Evolutionary conservation across 1,140 invertebrate species (phyloP).

Genomic region (Eubasilissa regina): DNA sequence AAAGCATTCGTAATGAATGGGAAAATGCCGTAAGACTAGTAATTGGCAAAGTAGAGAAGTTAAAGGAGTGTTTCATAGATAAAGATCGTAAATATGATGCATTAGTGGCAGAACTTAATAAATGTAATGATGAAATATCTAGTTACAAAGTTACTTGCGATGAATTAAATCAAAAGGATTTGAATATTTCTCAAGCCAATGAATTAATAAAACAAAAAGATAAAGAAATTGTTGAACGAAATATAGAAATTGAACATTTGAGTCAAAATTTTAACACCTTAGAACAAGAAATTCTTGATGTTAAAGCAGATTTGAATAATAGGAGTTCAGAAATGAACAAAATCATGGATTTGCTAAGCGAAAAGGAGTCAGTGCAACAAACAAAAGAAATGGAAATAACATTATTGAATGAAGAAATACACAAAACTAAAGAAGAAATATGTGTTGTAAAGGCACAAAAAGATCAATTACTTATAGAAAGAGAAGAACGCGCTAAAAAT

Average conservation of each 20-base stretch:
- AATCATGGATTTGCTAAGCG: neutral
- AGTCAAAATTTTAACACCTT: neutral
- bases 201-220: neutral
- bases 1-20: neutral
- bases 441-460: slow-evolving; percentile 22
- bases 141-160: neutral
- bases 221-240: neutral
- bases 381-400: slow-evolving; percentile 19
- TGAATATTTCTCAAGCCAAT: neutral
- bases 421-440: slow-evolving; percentile 57
- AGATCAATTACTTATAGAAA: slow-evolving; percentile 28
- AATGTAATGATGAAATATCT: neutral
- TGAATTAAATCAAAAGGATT: neutral
- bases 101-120: slow-evolving; percentile 7
- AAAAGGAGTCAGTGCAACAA: neutral
- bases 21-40: neutral
- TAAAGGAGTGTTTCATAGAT: slow-evolving; percentile 8
- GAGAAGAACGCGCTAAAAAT: slow-evolving; percentile 23
- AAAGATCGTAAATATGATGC: neutral
- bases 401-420: slow-evolving; percentile 59
- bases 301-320: neutral
- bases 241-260: neutral
- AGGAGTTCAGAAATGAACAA: neutral
- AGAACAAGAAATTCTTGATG: neutral
- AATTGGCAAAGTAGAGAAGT: slow-evolving; percentile 14